phyloP scores from a whole-genome alignment of 2,113 vertebrate species.

The Scopus umbretta region DNA sequence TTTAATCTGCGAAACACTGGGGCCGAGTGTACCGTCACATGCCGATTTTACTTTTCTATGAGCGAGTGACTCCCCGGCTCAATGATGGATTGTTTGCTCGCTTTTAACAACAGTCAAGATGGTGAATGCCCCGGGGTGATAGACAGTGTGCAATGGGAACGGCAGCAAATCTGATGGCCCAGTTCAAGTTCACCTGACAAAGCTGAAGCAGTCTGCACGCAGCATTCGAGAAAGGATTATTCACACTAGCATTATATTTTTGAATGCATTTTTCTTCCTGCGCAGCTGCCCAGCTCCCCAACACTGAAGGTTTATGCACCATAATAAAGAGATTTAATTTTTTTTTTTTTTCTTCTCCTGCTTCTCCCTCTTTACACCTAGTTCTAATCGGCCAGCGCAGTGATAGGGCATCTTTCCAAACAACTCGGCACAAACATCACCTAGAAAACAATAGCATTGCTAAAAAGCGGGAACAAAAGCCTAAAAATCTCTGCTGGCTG shows the following conservation, averaged over 20 bases:
- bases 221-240: conserved; percentile 77
- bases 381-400: conserved; percentile 9
- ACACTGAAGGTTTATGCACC: conserved; percentile 71
- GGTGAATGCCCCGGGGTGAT: conserved; percentile 76
- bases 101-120: conserved; percentile 76
- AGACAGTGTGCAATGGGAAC: conserved; percentile 69
- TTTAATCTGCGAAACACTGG: conserved; percentile 72
- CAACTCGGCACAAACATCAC: conserved; percentile 29
- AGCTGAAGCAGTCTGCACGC: conserved; percentile 69
- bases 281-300: conserved; percentile 73
- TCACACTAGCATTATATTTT: conserved; percentile 75
- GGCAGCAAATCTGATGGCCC: conserved; percentile 66
- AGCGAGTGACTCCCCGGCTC: conserved; percentile 66
- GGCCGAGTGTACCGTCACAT: conserved; percentile 71
- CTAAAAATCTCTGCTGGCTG: not conserved
- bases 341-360: conserved; percentile 32
- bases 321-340: conserved; percentile 79
- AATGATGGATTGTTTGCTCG: conserved; percentile 75
- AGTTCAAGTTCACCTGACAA: conserved; percentile 83
- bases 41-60: conserved; percentile 74
- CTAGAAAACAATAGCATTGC: conserved; percentile 46
- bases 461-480: not conserved
- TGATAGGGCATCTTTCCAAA: conserved; percentile 59
- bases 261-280: conserved; percentile 72
- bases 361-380: conserved; percentile 58